A percentile compares a stretch with the other conserved stretches of the same genome.
Conservation (phyloP, 2,797 vertebrate genomes). For the Tolypeutes matacus region DNA sequence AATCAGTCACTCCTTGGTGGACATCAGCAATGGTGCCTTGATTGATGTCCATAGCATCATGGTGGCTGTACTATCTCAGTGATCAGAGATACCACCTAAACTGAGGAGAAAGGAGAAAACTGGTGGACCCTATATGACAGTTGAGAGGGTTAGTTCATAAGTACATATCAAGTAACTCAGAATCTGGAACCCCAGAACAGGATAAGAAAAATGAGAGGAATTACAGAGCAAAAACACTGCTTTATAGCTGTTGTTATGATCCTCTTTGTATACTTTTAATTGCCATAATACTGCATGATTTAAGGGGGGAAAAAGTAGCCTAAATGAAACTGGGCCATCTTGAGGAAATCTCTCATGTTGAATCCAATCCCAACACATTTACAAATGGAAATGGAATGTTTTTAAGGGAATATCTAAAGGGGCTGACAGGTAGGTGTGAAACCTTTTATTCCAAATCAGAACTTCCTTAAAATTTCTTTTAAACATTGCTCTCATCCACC, state of each 20-base stretch:
- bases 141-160: not conserved
- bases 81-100: not conserved
- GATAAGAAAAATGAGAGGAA: not conserved
- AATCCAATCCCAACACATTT: constrained; percentile 19
- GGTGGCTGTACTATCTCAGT: not conserved
- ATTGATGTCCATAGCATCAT: not conserved
- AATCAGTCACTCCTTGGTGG: not conserved
- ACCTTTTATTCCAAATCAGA: not conserved
- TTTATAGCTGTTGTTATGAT: not conserved
- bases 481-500: not conserved
- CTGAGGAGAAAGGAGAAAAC: not conserved
- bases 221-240: constrained; percentile 9
- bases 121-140: not conserved
- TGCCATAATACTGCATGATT: not conserved
- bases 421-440: not conserved
- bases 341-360: constrained; percentile 19
- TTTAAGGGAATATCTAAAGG: not conserved
- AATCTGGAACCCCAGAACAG: not conserved
- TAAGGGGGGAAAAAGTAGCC: not conserved
- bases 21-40: not conserved
- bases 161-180: not conserved
- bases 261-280: constrained; percentile 48
- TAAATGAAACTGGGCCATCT: constrained; percentile 54
- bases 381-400: not conserved
- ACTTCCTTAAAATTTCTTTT: constrained; percentile 13